These are phyloP conservation scores for Dendrocopos noguchii DNA, from an alignment of 2,113 vertebrate species.

Conservation along the genomic window DNA sequence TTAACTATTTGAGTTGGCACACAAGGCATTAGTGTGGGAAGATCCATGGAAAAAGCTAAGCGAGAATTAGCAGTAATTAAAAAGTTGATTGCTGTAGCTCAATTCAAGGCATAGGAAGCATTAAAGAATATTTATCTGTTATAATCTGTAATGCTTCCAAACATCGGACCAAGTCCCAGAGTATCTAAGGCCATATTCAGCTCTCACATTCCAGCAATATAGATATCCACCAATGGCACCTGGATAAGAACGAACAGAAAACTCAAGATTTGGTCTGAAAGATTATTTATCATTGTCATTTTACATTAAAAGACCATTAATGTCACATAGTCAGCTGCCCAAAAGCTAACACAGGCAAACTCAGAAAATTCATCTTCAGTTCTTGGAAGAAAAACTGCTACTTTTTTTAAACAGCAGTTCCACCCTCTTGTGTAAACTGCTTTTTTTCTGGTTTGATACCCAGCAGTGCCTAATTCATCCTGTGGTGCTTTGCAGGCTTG, in stretches of 20 bases:
- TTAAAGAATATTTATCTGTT: background rate
- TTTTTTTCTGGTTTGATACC: background rate
- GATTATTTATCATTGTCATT: background rate
- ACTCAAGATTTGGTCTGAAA: background rate
- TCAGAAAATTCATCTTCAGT: background rate
- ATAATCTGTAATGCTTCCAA: background rate
- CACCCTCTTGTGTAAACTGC: background rate
- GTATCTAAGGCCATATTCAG: background rate
- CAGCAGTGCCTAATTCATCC: background rate
- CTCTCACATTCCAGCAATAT: background rate
- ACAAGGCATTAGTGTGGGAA: background rate
- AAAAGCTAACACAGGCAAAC: background rate
- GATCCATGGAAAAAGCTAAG: background rate
- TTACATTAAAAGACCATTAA: background rate
- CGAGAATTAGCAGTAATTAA: background rate
- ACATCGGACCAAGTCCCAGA: background rate
- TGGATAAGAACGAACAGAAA: background rate
- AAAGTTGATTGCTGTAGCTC: background rate
- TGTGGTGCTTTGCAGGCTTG: background rate
- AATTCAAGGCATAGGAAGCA: slow-evolving; percentile 13
- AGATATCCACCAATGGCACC: background rate
- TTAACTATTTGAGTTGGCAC: background rate
- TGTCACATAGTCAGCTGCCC: background rate
- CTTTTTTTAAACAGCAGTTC: background rate
- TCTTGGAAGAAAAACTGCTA: background rate